phyloP scores from a whole-genome alignment of 2,113 vertebrate species.

The Dipodomys stephensi region DNA sequence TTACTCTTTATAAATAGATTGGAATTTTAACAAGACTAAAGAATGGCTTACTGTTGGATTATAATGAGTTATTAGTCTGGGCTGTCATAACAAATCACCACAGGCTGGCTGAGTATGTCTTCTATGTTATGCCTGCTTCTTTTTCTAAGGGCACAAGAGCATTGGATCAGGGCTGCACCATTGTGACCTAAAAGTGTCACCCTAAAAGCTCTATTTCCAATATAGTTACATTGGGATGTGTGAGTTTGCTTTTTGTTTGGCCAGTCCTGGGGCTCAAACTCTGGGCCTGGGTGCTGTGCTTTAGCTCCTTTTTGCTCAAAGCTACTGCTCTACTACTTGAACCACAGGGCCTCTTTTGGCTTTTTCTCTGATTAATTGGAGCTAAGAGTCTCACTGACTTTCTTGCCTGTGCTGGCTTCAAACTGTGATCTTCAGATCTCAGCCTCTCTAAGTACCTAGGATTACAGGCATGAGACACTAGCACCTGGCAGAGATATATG shows the following conservation, averaged over 20 bases:
- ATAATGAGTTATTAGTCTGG: background rate
- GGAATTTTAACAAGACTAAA: slow-evolving; percentile 41
- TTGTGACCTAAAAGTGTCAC: slow-evolving; percentile 7
- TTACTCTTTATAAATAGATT: background rate
- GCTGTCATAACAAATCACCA: background rate
- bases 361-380: too few species aligned
- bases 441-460: too few species aligned
- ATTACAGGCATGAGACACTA: too few species aligned
- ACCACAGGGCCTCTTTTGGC: too few species aligned
- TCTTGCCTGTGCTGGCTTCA: too few species aligned
- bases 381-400: too few species aligned
- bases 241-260: background rate
- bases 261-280: too few species aligned
- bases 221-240: slow-evolving; percentile 11
- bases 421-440: too few species aligned
- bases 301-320: too few species aligned
- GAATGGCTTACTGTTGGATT: background rate
- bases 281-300: too few species aligned
- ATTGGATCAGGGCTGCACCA: background rate
- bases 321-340: too few species aligned
- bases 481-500: too few species aligned
- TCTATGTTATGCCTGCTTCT: background rate
- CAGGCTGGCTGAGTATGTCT: background rate
- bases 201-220: background rate
- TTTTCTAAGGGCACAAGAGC: background rate